A percentile compares a stretch with the other conserved stretches of the same genome.
phyloP scores from a whole-genome alignment of 2,797 vertebrate species.

The Naso thynnoides region DNA sequence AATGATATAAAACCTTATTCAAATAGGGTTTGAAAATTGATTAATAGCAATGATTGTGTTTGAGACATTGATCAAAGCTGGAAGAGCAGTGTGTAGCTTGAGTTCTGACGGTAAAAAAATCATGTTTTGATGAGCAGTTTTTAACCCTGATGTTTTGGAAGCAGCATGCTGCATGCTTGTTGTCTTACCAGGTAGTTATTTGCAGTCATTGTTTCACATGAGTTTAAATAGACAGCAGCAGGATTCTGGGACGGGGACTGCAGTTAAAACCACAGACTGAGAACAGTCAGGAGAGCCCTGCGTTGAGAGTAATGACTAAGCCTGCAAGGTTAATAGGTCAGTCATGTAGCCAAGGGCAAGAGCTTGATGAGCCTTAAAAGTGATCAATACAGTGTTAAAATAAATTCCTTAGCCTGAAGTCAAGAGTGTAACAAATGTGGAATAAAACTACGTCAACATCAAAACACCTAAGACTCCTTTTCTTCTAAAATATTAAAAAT shows the following conservation, averaged over 20 bases:
- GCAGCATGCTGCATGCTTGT: not conserved
- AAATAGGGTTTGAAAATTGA: constrained; percentile 5
- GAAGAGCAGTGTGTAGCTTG: not conserved
- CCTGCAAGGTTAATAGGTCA: not conserved
- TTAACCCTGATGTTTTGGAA: not conserved
- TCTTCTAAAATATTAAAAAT: not conserved
- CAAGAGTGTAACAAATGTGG: not conserved
- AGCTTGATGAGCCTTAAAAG: constrained; percentile 3
- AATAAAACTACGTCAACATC: not conserved
- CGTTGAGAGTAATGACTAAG: constrained; percentile 7
- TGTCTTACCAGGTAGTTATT: not conserved
- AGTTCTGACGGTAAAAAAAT: not conserved
- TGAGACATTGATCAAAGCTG: not conserved
- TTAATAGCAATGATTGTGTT: not conserved
- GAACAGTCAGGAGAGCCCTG: constrained; percentile 3
- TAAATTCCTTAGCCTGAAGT: not conserved
- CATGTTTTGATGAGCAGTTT: not conserved
- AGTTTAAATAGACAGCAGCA: not conserved
- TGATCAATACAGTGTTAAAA: constrained; percentile 18
- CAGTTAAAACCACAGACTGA: constrained; percentile 8
- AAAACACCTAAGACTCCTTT: not conserved
- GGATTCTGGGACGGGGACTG: not conserved
- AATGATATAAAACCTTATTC: not conserved
- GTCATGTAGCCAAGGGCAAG: not conserved
- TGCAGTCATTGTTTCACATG: constrained; percentile 5